phyloP scores from a whole-genome alignment of 2,113 vertebrate species.

The Varanus salvator region DNA sequence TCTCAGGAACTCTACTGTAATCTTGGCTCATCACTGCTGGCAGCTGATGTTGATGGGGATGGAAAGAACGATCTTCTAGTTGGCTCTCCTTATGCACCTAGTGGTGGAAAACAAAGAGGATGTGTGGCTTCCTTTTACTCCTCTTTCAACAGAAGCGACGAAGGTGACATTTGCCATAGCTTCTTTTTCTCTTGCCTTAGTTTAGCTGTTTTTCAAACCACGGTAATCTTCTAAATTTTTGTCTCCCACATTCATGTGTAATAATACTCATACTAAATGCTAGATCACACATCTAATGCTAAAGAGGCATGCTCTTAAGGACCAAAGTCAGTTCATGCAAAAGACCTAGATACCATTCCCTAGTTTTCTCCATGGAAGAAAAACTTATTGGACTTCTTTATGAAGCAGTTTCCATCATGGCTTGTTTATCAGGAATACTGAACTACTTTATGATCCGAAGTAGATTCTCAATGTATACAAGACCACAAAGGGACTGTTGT shows the following conservation, averaged over 20 bases:
- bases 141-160: conserved; percentile 28
- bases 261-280: background rate
- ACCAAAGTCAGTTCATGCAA: background rate
- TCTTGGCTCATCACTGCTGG: conserved; percentile 81
- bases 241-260: background rate
- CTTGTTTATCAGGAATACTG: background rate
- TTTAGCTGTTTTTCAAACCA: background rate
- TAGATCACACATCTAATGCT: background rate
- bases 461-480: too few species aligned
- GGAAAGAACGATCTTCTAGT: conserved; percentile 73
- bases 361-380: background rate
- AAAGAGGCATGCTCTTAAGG: background rate
- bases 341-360: background rate
- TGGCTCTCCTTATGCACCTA: conserved; percentile 79
- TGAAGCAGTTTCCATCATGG: background rate
- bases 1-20: conserved; percentile 80
- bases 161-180: conserved; percentile 68
- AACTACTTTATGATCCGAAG: background rate
- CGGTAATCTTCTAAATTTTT: background rate
- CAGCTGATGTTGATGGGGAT: conserved; percentile 75
- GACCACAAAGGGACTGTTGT: background rate
- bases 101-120: conserved; percentile 78
- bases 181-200: background rate
- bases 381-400: background rate
- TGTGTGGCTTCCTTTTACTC: conserved; percentile 78